phyloP scores from a whole-genome alignment of 2,113 vertebrate genomes.

The Poecilia latipinna region DNA sequence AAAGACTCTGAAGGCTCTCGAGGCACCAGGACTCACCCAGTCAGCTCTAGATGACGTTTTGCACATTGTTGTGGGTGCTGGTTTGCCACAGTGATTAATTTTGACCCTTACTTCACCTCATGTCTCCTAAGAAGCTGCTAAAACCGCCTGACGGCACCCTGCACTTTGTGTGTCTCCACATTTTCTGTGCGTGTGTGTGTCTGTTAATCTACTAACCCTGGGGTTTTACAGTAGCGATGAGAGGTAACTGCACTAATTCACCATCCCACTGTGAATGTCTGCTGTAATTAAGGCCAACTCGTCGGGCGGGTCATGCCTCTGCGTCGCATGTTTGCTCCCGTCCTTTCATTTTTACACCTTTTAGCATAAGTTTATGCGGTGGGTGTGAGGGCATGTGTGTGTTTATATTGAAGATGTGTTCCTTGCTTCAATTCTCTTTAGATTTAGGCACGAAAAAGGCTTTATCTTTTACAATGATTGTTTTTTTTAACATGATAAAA shows the following conservation, averaged over 20 bases:
- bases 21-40: conserved; percentile 20
- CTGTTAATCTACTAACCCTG: conserved; percentile 42
- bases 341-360: conserved; percentile 38
- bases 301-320: conserved; percentile 58
- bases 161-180: conserved; percentile 38
- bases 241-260: conserved; percentile 92
- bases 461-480: neutral
- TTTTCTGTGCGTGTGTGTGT: conserved; percentile 41
- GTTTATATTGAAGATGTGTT: neutral
- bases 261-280: conserved; percentile 88
- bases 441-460: neutral
- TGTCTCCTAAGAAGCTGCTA: conserved; percentile 44
- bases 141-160: conserved; percentile 55
- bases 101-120: conserved; percentile 56
- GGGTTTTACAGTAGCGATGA: conserved; percentile 82
- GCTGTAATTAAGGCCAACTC: conserved; percentile 94
- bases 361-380: conserved; percentile 29
- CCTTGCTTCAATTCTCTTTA: conserved; percentile 3
- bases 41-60: conserved; percentile 1
- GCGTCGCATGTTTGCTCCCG: conserved; percentile 21
- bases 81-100: conserved; percentile 41
- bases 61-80: conserved; percentile 3
- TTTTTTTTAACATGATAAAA: neutral
- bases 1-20: conserved; percentile 16
- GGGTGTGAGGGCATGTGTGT: neutral